These are phyloP conservation scores for rat (Rattus norvegicus) DNA, from an alignment of 2,113 vertebrate species.

Conservation along the genomic window GRCr8 NC_086023.1:68607501-68608000, in stretches of 20 bases:
- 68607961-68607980: neutral
- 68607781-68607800: neutral
- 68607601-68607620: too few species aligned
- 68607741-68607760: neutral
- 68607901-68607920: neutral
- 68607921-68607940: neutral
- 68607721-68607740: neutral
- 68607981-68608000: neutral
- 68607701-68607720: too few species aligned
- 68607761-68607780: neutral
- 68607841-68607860: neutral
- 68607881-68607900: neutral
- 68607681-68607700: too few species aligned
- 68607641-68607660: too few species aligned
- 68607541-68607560: too few species aligned
- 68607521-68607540: too few species aligned
- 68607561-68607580: too few species aligned
- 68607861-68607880: neutral
- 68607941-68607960: neutral
- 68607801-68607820: neutral
- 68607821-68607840: neutral
- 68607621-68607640: too few species aligned
- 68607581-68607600: too few species aligned
- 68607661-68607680: too few species aligned
- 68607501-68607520: too few species aligned